Percentiles rank a stretch among this genome's conserved stretches.
Evolutionary conservation across 2,797 vertebrate species (phyloP).

Genomic region (Denticeps clupeoides): DNA sequence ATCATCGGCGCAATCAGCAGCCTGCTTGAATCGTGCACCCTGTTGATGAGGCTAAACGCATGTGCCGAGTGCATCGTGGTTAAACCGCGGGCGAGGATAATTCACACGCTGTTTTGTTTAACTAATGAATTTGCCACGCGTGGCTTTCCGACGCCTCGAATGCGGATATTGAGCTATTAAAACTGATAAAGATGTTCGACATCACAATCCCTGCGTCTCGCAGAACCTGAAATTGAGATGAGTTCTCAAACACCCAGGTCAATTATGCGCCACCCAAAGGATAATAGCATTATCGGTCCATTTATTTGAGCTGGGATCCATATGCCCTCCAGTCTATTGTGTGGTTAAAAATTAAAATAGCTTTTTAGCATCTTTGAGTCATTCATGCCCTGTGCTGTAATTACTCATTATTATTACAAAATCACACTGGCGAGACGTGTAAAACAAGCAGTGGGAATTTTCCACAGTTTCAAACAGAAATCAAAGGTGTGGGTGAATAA

Average conservation of each 20-base stretch:
- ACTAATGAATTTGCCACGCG: conserved; percentile 53
- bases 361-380: conserved; percentile 42
- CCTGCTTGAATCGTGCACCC: too few species aligned
- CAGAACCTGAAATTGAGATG: conserved; percentile 28
- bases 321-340: conserved; percentile 42
- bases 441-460: not conserved
- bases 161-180: conserved; percentile 39
- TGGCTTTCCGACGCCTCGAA: conserved; percentile 41
- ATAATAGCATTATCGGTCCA: conserved; percentile 52
- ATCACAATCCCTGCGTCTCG: conserved; percentile 19
- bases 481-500: too few species aligned
- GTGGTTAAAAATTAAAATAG: conserved; percentile 34
- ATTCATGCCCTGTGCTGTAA: conserved; percentile 39
- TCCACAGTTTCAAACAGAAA: not conserved
- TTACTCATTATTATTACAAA: conserved; percentile 45
- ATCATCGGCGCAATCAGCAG: too few species aligned
- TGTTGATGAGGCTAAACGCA: too few species aligned
- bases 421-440: conserved; percentile 2
- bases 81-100: too few species aligned
- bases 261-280: conserved; percentile 47
- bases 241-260: conserved; percentile 42
- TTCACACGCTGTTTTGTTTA: conserved; percentile 38
- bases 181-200: conserved; percentile 33
- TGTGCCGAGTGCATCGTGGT: too few species aligned
- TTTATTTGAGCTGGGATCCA: conserved; percentile 52